Evolutionary conservation across 1,140 invertebrate genomes (phyloP).

Genomic region (Adoxophyes honmai): DNA sequence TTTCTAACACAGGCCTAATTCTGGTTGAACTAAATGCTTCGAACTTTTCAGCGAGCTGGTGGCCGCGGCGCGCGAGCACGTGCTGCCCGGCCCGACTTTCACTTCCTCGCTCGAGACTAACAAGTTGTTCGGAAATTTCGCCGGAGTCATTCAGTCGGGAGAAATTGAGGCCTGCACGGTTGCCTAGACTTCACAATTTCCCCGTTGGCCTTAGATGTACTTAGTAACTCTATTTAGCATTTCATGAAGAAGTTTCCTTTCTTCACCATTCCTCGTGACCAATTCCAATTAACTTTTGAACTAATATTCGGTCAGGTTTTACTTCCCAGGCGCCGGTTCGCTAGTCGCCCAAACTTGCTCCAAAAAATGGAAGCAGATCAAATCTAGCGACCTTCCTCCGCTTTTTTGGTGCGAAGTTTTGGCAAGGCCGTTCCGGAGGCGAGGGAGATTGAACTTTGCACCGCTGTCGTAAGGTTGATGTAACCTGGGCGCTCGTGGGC

Average conservation of each 20-base stretch:
- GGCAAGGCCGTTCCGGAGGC: neutral
- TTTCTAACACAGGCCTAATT: neutral
- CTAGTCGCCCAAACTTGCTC: no score
- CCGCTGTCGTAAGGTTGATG: neutral
- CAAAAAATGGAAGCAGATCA: no score
- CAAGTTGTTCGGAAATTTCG: constrained; percentile 19
- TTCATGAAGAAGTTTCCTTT: no score
- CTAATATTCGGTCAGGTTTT: no score
- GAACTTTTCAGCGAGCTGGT: neutral
- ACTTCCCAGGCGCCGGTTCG: no score
- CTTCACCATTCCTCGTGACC: no score
- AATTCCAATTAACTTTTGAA: no score
- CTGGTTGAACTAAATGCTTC: neutral
- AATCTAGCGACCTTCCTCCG: neutral
- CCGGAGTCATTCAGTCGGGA: neutral
- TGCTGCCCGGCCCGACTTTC: constrained; percentile 43
- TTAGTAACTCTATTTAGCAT: no score
- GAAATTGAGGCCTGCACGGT: no score
- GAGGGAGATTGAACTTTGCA: neutral
- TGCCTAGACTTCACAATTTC: no score
- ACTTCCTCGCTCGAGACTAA: constrained; percentile 34
- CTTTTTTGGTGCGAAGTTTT: constrained; percentile 1
- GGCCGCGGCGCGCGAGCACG: constrained; percentile 29
- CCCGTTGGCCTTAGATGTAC: no score
- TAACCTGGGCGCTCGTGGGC: neutral